A percentile compares a stretch with the other conserved stretches of the same genome.
phyloP scores from a whole-genome alignment of 2,888 invertebrate genomes.

The Margaritifera margaritifera region DNA sequence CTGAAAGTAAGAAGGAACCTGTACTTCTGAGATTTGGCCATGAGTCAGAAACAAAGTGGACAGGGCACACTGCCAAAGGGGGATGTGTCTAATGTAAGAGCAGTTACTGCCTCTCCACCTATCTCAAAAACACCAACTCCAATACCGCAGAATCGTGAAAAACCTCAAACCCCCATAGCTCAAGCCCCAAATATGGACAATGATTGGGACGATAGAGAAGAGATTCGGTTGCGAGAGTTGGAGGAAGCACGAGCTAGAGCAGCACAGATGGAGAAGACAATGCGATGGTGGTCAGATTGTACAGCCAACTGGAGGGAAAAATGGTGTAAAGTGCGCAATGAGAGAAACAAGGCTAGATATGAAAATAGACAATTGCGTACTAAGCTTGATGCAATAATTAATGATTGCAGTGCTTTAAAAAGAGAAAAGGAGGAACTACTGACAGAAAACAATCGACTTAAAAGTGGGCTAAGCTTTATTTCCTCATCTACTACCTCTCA shows the following conservation, averaged over 20 bases:
- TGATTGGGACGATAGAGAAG: constrained; percentile 75
- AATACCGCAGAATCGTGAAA: constrained; percentile 36
- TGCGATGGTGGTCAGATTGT: constrained; percentile 99
- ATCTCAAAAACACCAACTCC: constrained; percentile 15
- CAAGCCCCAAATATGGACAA: constrained; percentile 47
- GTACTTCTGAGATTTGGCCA: no score
- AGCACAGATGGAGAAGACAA: constrained; percentile 99
- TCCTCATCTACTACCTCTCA: neutral
- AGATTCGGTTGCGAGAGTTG: constrained; percentile 84
- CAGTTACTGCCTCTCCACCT: constrained; percentile 38
- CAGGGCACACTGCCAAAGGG: constrained; percentile 32
- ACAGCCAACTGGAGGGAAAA: constrained; percentile 97
- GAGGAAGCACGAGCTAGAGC: constrained; percentile 95
- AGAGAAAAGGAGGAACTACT: constrained; percentile 86
- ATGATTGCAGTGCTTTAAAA: constrained; percentile 79
- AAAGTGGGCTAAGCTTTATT: neutral
- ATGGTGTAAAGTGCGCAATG: constrained; percentile 92
- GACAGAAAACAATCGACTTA: constrained; percentile 75
- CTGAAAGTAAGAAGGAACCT: no score
- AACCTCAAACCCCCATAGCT: constrained; percentile 40
- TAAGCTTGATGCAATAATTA: constrained; percentile 80
- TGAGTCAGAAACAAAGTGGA: no score
- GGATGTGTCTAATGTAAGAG: constrained; percentile 64
- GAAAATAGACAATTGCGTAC: constrained; percentile 87
- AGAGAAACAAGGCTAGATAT: constrained; percentile 93